Evolutionary conservation across 2,113 vertebrate species (phyloP).

Genomic region (Cephalopterus ornatus): DNA sequence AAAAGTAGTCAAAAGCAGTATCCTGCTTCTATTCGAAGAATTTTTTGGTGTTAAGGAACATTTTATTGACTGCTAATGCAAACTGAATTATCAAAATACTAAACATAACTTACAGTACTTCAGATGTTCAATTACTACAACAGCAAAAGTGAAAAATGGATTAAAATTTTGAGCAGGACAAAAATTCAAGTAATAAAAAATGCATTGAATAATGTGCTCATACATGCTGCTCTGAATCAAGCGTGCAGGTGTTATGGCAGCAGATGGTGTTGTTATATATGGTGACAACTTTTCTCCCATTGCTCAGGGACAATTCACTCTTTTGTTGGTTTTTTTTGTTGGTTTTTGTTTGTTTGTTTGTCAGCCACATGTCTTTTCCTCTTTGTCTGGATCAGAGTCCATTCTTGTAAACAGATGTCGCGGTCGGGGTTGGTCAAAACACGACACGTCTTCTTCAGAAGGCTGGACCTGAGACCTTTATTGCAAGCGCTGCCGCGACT

Average conservation of each 20-base stretch:
- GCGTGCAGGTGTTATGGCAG: background rate
- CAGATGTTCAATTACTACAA: background rate
- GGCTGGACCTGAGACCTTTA: no score
- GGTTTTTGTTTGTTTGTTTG: no score
- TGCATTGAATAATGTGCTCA: background rate
- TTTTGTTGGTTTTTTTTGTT: background rate
- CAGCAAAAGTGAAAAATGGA: background rate
- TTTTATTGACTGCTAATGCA: background rate
- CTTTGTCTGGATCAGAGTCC: background rate
- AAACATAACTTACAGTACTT: background rate
- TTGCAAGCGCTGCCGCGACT: no score
- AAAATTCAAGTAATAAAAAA: background rate
- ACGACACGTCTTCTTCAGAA: no score
- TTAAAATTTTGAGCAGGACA: background rate
- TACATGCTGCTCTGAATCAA: background rate
- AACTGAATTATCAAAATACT: background rate
- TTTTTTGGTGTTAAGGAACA: background rate
- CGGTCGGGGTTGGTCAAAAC: no score
- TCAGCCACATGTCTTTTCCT: background rate
- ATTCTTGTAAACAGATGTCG: no score
- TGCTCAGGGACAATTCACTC: fast-evolving
- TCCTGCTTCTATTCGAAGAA: background rate
- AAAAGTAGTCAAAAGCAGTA: background rate
- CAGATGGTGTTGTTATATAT: background rate
- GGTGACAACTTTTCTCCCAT: background rate